Evolutionary conservation across 2,113 vertebrate genomes (phyloP).

Genomic region (Vanacampus margaritifer): DNA sequence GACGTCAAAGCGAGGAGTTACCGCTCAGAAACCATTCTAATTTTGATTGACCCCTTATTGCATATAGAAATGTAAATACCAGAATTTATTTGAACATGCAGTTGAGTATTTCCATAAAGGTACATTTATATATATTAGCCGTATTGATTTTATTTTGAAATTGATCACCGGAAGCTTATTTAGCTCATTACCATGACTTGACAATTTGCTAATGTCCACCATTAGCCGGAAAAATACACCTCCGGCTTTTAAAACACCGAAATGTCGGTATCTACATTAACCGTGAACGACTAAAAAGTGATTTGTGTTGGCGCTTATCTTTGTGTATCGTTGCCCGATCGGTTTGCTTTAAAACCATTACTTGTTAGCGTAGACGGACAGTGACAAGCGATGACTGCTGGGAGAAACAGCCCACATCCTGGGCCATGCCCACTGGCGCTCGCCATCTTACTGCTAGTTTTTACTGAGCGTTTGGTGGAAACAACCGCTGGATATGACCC

Average conservation of each 20-base stretch:
- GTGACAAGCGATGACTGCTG: constrained; percentile 24
- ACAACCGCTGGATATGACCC: constrained; percentile 81
- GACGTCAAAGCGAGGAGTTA: too few species aligned
- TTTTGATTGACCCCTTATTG: too few species aligned
- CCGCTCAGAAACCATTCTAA: too few species aligned
- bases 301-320: constrained; percentile 1
- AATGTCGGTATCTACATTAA: neutral
- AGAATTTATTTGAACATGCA: neutral
- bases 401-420: constrained; percentile 9
- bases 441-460: constrained; percentile 70
- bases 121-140: neutral
- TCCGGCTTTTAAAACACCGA: neutral
- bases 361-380: neutral
- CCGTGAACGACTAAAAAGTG: fast-evolving
- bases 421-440: constrained; percentile 27
- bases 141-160: constrained; percentile 39
- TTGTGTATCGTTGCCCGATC: neutral
- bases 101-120: neutral
- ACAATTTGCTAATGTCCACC: constrained; percentile 11
- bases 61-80: too few species aligned
- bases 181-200: neutral
- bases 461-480: constrained; percentile 53
- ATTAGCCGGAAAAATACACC: constrained; percentile 20
- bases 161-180: neutral
- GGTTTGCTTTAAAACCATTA: neutral